These are phyloP conservation scores for Seira musarum DNA, from an alignment of 2,888 invertebrate genomes.

Conservation along the genomic window DNA sequence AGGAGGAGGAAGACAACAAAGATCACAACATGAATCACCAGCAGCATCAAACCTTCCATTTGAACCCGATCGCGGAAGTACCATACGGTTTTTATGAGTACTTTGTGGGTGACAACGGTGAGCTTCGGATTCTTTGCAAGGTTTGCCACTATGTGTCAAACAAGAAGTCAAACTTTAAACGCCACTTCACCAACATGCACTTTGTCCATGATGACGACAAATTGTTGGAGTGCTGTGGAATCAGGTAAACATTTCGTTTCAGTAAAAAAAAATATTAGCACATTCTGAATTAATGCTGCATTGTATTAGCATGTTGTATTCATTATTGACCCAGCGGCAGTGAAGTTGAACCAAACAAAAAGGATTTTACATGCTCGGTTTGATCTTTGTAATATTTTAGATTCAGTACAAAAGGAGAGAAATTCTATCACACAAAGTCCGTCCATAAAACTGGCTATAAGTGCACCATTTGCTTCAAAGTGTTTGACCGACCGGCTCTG, in stretches of 20 bases:
- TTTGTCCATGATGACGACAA: slow-evolving; percentile 35
- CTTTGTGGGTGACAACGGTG: slow-evolving; percentile 37
- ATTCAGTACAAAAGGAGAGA: slow-evolving; percentile 72
- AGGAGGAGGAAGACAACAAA: neutral
- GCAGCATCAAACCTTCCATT: neutral
- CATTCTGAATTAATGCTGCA: too few species aligned
- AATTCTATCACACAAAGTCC: slow-evolving; percentile 72
- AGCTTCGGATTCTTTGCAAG: slow-evolving; percentile 47
- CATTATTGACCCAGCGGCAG: too few species aligned
- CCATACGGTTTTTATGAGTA: slow-evolving; percentile 32
- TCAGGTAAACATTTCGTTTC: slow-evolving; percentile 19
- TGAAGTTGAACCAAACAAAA: too few species aligned
- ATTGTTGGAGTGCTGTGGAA: slow-evolving; percentile 45
- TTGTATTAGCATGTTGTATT: too few species aligned
- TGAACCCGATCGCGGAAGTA: slow-evolving; percentile 29
- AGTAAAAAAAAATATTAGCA: neutral
- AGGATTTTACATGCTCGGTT: neutral
- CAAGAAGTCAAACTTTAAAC: slow-evolving; percentile 71
- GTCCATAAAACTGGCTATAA: slow-evolving; percentile 72
- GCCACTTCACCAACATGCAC: slow-evolving; percentile 73
- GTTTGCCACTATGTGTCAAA: slow-evolving; percentile 70
- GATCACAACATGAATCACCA: neutral
- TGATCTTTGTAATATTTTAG: slow-evolving; percentile 41
- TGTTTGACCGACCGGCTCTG: slow-evolving; percentile 73
- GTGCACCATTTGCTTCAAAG: slow-evolving; percentile 72